A percentile compares a stretch with the other conserved stretches of the same genome.
Evolutionary conservation across 2,888 invertebrate species (phyloP).

Genomic region (Rhimphoctona megacephalus): DNA sequence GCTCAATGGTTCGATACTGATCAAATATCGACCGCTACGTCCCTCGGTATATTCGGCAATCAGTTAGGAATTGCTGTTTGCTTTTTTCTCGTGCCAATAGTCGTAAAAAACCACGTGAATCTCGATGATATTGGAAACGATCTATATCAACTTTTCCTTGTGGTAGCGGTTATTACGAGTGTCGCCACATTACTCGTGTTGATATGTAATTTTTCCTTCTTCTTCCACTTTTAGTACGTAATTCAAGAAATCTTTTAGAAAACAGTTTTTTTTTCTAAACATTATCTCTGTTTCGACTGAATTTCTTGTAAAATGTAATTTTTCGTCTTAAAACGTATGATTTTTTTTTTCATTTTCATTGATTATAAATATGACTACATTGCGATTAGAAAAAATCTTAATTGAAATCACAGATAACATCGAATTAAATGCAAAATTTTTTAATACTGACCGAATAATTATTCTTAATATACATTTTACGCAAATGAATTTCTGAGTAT

Average conservation of each 20-base stretch:
- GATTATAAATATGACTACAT: background rate
- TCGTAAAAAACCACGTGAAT: slow-evolving; percentile 85
- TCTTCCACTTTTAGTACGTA: background rate
- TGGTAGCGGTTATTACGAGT: slow-evolving; percentile 85
- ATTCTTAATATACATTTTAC: background rate
- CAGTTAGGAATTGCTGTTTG: slow-evolving; percentile 90
- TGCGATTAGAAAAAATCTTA: background rate
- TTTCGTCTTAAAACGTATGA: background rate
- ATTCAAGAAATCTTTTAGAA: background rate
- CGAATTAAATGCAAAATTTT: background rate
- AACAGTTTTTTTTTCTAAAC: background rate
- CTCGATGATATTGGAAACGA: slow-evolving; percentile 85
- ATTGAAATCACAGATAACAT: background rate
- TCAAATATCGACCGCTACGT: slow-evolving; percentile 89
- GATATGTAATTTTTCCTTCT: slow-evolving; percentile 81
- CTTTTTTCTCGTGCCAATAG: slow-evolving; percentile 89
- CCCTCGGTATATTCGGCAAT: slow-evolving; percentile 90
- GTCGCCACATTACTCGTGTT: slow-evolving; percentile 87
- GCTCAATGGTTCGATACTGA: slow-evolving; percentile 90
- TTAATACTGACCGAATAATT: background rate
- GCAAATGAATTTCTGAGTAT: background rate
- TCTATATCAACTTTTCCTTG: slow-evolving; percentile 78
- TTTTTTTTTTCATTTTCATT: no score
- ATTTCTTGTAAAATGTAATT: background rate
- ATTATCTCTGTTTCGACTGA: background rate